Base-by-base conservation (phyloP, 1,140 invertebrate species). In the Nasonia vitripennis region DNA sequence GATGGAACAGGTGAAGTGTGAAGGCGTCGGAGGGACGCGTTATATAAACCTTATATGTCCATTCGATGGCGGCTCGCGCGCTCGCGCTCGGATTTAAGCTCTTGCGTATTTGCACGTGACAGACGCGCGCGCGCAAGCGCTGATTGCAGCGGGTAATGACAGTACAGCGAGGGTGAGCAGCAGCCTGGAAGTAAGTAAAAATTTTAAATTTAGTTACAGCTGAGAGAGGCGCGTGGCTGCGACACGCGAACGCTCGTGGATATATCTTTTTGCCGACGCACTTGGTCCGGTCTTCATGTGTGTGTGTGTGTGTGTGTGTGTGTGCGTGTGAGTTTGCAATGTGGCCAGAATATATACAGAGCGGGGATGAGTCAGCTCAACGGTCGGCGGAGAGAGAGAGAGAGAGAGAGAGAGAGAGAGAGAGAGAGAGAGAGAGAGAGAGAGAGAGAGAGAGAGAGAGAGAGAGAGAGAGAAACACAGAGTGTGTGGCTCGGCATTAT, bases 171-270 rank as follows among this genome's bases (percentile, higher is more conserved):
- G 91, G 93, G 93, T 93, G 93, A 93, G 92, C 93, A 93, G 91
- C 87, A 93, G 93, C 89, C 92, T 93, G 93, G 93, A 93, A 93
- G 91, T 93, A 93, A 93, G 93, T 93, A 93, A 93, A 93, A 93
- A 93, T 93, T 93, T 93, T 93, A 93, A 93, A 93, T 93, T 93
- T 93, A 93, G 93, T 93, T 93, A 86, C 91, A 90, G 91, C 88
- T 91, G 87, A 37, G 34, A 37, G 34, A 88, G 92, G 89, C 90
- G 90, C 89, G 89, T 89, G 90, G 88, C 89, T 87, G 27, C 85
- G 89, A 90, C 89, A 88, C 87, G 82, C 83, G 81, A 67, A 71
- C 77, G 41, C 51, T 67, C 67, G 34, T 82, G 6, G 17, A 83
- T 67, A 87, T 82, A 85, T 81, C 41, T 84, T 86, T 83, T 71